These are phyloP conservation scores for Mechanitis messenoides DNA, from an alignment of 2,888 invertebrate genomes.

Conservation along the genomic window DNA sequence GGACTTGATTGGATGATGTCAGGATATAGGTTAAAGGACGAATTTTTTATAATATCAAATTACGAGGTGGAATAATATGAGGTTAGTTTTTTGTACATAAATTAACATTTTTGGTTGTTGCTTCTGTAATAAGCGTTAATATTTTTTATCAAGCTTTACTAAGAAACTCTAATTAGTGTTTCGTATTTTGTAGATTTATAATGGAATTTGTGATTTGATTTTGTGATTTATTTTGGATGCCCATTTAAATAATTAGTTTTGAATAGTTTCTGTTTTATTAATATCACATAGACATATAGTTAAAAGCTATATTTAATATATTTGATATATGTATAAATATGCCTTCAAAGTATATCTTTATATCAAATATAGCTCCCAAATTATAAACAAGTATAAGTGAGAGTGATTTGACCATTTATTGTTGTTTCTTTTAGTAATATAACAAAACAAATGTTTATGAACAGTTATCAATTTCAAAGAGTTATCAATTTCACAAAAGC, in stretches of 20 bases:
- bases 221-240: no score
- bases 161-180: constrained; percentile 3
- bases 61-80: constrained; percentile 21
- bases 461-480: not conserved
- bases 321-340: no score
- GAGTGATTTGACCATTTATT: no score
- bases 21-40: constrained; percentile 39
- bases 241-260: no score
- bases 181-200: not conserved
- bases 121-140: constrained; percentile 5
- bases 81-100: constrained; percentile 13
- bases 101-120: constrained; percentile 5
- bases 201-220: not conserved
- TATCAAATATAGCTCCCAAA: no score
- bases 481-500: not conserved
- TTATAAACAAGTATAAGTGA: no score
- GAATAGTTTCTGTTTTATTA: no score
- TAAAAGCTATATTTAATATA: no score
- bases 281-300: no score
- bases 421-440: no score
- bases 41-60: constrained; percentile 22
- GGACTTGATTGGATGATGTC: constrained; percentile 58
- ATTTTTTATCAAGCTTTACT: not conserved
- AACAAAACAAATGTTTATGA: no score
- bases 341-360: no score